Base-by-base conservation (phyloP, 2,888 invertebrate genomes). In the Rhingia rostrata region DNA sequence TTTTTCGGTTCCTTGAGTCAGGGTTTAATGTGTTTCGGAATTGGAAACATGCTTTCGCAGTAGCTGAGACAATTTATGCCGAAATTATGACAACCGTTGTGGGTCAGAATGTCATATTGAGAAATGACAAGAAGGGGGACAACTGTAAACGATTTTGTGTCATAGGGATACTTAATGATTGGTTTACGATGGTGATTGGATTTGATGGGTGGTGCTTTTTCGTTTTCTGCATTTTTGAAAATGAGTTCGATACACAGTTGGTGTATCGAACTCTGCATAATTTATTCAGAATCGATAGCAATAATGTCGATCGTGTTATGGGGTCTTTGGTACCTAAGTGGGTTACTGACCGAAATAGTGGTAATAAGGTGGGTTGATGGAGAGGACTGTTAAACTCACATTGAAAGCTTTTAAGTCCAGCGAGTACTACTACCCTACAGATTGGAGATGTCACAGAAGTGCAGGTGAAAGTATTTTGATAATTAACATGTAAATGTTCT, bases 61-160 rank as follows among this genome's bases (percentile, higher is more conserved):
- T 84, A 84, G 83, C 79, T 10, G 47, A 60, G 72, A 84, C 74
- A 70, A 69, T 79, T 84, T 79, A 84, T 84, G 74, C 79, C 53
- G 66, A 79, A 84, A 64, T 79, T 79, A 84, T 79, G 67, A 70
- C 58, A 51, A 70, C 53, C 51, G 67, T 70, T 73, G 69, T 70
- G 74, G 83, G 79, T 78, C 74, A 78, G 64, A 63, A 83, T 84
- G 83, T 84, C 74, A 84, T 64, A 60, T 66, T 64, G 69, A n/a
- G 37, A 58, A 58, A 82, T 49, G 43, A 37, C 22, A 22, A 22
- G 2, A 73, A 67, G 33, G 64, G 51, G 67, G 56, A 53, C 54
- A 72, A 56, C 56, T 22, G 22, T 22, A 22, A 22, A 60, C 33
- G 61, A 14, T 41, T 4, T 22, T 22, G 22, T 22, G 22, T 22